phyloP scores from a whole-genome alignment of 2,113 vertebrate genomes.

The Maylandia zebra region DNA sequence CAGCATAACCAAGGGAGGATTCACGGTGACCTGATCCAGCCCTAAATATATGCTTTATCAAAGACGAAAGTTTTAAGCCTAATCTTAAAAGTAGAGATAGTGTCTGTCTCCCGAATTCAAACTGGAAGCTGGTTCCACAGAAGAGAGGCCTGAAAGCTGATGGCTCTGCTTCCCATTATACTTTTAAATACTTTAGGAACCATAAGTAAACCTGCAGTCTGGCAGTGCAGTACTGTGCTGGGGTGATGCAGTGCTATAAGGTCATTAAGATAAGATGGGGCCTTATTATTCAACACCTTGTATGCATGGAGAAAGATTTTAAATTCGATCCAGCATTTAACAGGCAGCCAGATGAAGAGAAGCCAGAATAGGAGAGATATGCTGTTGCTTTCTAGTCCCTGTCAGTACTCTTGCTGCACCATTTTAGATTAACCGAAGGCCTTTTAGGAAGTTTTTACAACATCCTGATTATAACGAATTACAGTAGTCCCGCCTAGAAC shows the following conservation, averaged over 20 bases:
- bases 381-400: background rate
- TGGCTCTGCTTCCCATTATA: fast-evolving
- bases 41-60: background rate
- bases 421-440: background rate
- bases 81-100: background rate
- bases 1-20: background rate
- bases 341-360: background rate
- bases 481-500: background rate
- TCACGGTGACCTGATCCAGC: background rate
- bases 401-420: background rate
- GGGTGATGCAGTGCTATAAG: background rate
- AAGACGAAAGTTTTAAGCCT: background rate
- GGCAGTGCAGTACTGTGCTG: background rate
- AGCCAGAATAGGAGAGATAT: background rate
- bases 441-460: background rate
- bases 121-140: background rate
- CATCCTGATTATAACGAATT: background rate
- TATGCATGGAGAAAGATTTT: background rate
- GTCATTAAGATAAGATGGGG: background rate
- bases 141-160: background rate
- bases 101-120: background rate
- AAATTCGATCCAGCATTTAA: background rate
- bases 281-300: background rate
- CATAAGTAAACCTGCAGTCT: background rate
- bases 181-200: background rate